Base-by-base conservation (phyloP, 1,140 invertebrate species). In the Harpegnathos saltator region DNA sequence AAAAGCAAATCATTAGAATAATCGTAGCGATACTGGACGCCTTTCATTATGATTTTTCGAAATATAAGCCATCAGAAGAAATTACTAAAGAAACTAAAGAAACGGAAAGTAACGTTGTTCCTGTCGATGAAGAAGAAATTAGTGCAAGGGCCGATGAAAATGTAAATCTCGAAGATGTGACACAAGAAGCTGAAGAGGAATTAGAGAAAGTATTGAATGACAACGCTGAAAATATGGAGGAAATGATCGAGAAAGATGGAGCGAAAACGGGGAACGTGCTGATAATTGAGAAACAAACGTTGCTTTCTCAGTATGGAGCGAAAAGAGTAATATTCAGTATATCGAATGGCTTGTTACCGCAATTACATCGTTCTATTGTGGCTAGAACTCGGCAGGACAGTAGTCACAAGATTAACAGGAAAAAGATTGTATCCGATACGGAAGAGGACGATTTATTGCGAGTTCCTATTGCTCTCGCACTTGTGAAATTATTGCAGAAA, bases 21-120 rank as follows among this genome's bases (percentile, higher is more conserved):
- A 94, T 99, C 19, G 96, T 98, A 0, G 96, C 95, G 1, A 97
- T 99, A 72, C 94, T 99, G 38, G 97, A 99, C 93, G 96, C 97
- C 1, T 99, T 99, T 91, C 98, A 99, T 94, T 99, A 97, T 94
- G 97, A 99, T 95, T 93, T 99, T 38, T 96, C 95, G 0, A 96
- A 96, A 26, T 85, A 91, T 62, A 92, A 92, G 14, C 69, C 54
- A 69, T 19, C 26, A 80, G 84, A 91, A 68, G 78, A 90, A 50
- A 89, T 92, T 74, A 77, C 44, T n/a, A n/a, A n/a, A 11, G 82
- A 59, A 62, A 0, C 2, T 5, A 44, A 44, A 14, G 19, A 24
- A 69, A 73, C 12, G 14, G 48, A 52, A 63, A 29, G 65, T 2
- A 44, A 73, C 29, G 4, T 38, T 19, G 12, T 50, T 63, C 11